Evolutionary conservation across 2,113 vertebrate species (phyloP).

Genomic region (Petroica traversi): DNA sequence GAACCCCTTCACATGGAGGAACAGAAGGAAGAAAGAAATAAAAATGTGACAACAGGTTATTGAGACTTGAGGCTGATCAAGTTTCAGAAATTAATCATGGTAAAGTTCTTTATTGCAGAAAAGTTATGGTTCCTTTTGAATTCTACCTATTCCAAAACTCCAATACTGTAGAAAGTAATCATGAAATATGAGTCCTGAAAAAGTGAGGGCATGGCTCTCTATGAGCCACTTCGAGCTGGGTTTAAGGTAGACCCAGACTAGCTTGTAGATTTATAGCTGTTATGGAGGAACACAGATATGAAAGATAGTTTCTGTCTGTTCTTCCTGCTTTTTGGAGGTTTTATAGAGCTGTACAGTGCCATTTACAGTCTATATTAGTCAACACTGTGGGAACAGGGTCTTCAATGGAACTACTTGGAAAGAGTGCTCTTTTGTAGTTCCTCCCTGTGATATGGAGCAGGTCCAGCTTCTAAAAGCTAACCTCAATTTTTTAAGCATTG

Average conservation of each 20-base stretch:
- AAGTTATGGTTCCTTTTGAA: conserved; percentile 62
- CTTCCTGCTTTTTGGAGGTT: background rate
- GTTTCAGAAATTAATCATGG: conserved; percentile 82
- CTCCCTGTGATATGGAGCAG: background rate
- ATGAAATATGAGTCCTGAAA: background rate
- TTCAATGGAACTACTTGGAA: background rate
- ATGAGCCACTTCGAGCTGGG: background rate
- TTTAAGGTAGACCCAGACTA: background rate
- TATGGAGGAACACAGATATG: background rate
- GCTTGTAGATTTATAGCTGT: background rate
- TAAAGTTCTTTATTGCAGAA: conserved; percentile 81
- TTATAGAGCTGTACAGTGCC: background rate
- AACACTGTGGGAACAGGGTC: background rate
- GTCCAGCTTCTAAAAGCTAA: background rate
- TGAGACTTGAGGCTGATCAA: conserved; percentile 68
- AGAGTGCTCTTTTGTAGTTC: background rate
- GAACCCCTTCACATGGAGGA: background rate
- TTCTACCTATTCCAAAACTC: background rate
- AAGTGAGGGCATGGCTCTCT: background rate
- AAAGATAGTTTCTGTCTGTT: background rate
- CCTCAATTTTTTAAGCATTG: background rate
- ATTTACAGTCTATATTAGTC: background rate
- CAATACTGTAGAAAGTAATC: background rate
- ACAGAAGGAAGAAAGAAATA: background rate
- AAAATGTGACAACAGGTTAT: background rate